Evolutionary conservation across 2,888 invertebrate species (phyloP), one percentile per base, ranked within the genome.

Genomic region (Melipona bicolor): DNA sequence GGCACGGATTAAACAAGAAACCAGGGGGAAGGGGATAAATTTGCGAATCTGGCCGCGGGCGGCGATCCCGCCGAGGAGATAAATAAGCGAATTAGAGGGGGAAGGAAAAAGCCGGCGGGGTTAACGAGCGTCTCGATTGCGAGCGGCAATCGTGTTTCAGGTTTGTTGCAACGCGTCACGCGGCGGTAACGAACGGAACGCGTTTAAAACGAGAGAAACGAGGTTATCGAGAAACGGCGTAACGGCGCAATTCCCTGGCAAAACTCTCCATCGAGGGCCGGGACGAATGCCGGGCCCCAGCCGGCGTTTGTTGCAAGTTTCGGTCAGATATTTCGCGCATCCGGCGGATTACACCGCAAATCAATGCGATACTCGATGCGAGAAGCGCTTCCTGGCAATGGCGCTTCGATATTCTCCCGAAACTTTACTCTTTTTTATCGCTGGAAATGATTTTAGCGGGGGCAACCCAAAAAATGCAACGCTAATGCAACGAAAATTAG

Each of bases 301-400:
- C 61, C 59, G 36, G 27, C 52, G 56, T 43, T 77, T 52, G 77
- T 77, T 62, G 19, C 68, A n/a, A 69, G 67, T 77, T 76, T 27
- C 52, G 62, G 68, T 69, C 77, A 77, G 79, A 77, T 69, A 79
- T 69, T 69, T 50, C 67, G 24, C n/a, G 61, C 67, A 76, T 69
- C 62, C 62, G 62, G 11, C 27, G 79, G 79, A 79, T 79, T 76
- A 79, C 76, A 67, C n/a, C 59, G 61, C 32, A 59, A 67, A 68
- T 79, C 78, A 36, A 79, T 67, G 79, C 76, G 76, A 79, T 68
- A 43, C 27, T 9, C 32, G 54, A 43, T 21, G 6, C 27, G 21
- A 27, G 71, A 61, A 50, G 52, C 68, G 61, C 21, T 17, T 61
- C 24, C 27, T 62, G 50, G 21, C 32, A 79, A 68, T 17, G 36